Conservation (phyloP, 1,140 invertebrate species). For the Pristionchus pacificus region DNA sequence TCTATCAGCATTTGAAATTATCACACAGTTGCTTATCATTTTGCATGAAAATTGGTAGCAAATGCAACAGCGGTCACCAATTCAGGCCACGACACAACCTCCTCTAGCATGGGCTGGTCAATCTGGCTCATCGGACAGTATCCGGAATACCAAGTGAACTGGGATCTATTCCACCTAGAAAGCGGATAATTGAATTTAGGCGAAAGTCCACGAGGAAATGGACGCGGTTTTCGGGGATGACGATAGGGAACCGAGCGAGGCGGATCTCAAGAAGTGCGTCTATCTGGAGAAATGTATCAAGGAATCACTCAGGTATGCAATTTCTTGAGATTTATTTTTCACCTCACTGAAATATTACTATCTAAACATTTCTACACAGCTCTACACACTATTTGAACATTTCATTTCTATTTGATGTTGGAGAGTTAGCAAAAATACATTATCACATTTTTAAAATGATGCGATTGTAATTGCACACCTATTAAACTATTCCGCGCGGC, state of each 20-base stretch:
- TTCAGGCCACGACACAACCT: constrained; percentile 78
- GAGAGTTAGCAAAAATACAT: no score
- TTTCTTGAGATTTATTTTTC: neutral
- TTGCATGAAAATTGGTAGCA: no score
- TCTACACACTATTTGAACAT: no score
- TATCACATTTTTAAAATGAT: no score
- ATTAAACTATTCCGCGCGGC: no score
- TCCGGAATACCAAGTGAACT: neutral
- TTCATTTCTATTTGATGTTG: no score
- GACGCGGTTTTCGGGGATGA: constrained; percentile 41
- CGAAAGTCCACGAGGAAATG: constrained; percentile 15
- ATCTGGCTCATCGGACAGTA: constrained; percentile 19
- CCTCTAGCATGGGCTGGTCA: constrained; percentile 70
- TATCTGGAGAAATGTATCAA: constrained; percentile 72
- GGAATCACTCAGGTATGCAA: constrained; percentile 62
- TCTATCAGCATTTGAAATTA: neutral
- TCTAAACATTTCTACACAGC: no score
- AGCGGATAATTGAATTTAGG: neutral
- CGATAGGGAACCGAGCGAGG: constrained; percentile 57
- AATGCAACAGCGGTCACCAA: no score
- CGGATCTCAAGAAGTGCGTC: constrained; percentile 66
- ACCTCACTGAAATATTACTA: no score
- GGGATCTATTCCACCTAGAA: neutral
- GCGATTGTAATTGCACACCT: no score
- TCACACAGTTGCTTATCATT: neutral